Evolutionary conservation across 2,797 vertebrate species (phyloP).

Genomic region (Coilia nasus): DNA sequence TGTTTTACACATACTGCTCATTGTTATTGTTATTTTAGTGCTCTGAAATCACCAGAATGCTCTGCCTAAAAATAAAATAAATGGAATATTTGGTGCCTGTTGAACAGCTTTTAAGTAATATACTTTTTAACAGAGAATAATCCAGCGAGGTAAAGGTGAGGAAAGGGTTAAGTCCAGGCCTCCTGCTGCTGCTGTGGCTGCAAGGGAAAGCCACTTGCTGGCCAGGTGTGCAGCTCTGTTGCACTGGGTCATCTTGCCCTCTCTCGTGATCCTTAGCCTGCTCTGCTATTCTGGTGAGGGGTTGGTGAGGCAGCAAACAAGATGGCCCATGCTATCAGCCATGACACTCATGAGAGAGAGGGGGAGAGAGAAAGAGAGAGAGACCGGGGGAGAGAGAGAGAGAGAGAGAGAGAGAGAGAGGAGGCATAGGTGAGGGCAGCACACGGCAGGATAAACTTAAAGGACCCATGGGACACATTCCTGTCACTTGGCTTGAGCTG

Average conservation of each 20-base stretch:
- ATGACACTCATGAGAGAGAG: constrained; percentile 54
- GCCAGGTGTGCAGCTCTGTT: constrained; percentile 72
- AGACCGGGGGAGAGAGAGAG: not conserved
- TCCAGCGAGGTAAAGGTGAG: not conserved
- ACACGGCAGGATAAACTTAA: constrained; percentile 50
- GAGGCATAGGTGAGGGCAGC: constrained; percentile 71
- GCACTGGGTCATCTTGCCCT: constrained; percentile 49
- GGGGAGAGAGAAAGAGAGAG: not conserved
- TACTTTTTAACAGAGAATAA: not conserved
- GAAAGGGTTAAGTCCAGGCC: constrained; percentile 61
- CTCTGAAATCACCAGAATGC: not conserved
- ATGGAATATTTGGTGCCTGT: not conserved
- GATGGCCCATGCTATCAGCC: constrained; percentile 71
- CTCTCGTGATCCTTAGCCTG: constrained; percentile 68
- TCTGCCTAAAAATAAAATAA: not conserved
- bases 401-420: constrained; percentile 28
- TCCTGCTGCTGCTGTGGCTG: constrained; percentile 48
- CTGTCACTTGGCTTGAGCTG: constrained; percentile 38
- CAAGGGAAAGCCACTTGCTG: constrained; percentile 59
- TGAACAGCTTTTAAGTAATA: not conserved
- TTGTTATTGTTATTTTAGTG: not conserved
- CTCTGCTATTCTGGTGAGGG: constrained; percentile 69
- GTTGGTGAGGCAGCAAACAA: constrained; percentile 76
- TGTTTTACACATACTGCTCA: not conserved
- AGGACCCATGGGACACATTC: constrained; percentile 24